Evolutionary conservation across 2,797 vertebrate species (phyloP).

Genomic region (Salmo trutta): DNA sequence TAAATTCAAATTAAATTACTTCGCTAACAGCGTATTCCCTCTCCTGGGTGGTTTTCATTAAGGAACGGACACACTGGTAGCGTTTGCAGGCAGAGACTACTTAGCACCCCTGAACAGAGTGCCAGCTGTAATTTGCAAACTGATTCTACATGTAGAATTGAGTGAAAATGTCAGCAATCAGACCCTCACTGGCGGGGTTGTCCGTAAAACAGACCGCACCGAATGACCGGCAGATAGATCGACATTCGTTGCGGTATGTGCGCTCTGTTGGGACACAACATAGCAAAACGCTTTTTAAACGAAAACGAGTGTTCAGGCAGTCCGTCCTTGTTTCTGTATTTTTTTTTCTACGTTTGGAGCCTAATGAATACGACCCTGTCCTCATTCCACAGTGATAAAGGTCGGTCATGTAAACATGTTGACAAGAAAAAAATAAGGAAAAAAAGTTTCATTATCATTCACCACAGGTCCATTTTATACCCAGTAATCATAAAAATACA

Average conservation of each 20-base stretch:
- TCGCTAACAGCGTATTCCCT: constrained; percentile 50
- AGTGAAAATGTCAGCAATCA: too few species aligned
- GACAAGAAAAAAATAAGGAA: constrained; percentile 68
- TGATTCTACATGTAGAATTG: background rate
- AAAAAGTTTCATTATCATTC: constrained; percentile 58
- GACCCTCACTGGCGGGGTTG: too few species aligned
- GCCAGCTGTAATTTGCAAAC: too few species aligned
- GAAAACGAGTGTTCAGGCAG: background rate
- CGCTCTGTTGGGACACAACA: too few species aligned
- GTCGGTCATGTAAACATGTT: constrained; percentile 84
- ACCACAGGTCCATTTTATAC: constrained; percentile 56
- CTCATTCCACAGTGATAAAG: constrained; percentile 83
- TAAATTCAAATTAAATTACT: constrained; percentile 75
- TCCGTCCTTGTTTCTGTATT: background rate
- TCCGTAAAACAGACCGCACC: too few species aligned
- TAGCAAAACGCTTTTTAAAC: too few species aligned
- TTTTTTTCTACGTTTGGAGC: background rate
- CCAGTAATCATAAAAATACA: constrained; percentile 62
- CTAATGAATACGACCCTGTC: constrained; percentile 5
- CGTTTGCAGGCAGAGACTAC: too few species aligned
- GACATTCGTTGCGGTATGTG: too few species aligned
- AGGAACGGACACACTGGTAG: background rate
- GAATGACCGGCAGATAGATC: too few species aligned
- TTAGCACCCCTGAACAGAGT: too few species aligned
- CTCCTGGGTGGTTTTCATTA: constrained; percentile 23